Conservation (phyloP, 2,888 invertebrate species). For the Stomorhina lunata region DNA sequence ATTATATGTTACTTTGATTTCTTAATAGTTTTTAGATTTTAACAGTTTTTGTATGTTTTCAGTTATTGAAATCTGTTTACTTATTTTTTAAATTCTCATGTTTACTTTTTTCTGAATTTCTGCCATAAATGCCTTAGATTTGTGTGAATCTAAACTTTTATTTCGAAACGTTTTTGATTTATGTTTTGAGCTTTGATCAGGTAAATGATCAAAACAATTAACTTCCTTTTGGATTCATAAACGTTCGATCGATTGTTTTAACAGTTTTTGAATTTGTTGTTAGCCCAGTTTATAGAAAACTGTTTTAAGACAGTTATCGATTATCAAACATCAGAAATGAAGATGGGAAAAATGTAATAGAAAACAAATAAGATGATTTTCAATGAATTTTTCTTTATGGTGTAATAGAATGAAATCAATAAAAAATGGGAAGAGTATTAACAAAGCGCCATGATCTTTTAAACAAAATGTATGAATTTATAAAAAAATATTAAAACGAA, state of each 20-base stretch:
- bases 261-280: not conserved
- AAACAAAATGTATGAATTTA: too few species aligned
- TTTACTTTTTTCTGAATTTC: not conserved
- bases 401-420: too few species aligned
- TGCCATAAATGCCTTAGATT: not conserved
- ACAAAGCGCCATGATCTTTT: too few species aligned
- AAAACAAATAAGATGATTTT: not conserved
- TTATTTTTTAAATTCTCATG: too few species aligned
- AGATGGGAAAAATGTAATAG: not conserved
- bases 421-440: too few species aligned
- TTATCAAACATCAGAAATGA: slow-evolving; percentile 18
- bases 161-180: not conserved
- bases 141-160: not conserved
- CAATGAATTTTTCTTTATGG: not conserved
- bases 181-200: not conserved
- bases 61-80: not conserved
- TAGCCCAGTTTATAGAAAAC: slow-evolving; percentile 11
- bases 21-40: not conserved
- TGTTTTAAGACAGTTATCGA: slow-evolving; percentile 27
- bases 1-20: too few species aligned
- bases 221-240: slow-evolving; percentile 35
- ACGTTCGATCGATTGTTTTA: not conserved
- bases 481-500: too few species aligned
- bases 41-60: slow-evolving; percentile 7
- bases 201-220: slow-evolving; percentile 41